Conservation (phyloP, 2,888 invertebrate genomes). For the Troides aeacus region DNA sequence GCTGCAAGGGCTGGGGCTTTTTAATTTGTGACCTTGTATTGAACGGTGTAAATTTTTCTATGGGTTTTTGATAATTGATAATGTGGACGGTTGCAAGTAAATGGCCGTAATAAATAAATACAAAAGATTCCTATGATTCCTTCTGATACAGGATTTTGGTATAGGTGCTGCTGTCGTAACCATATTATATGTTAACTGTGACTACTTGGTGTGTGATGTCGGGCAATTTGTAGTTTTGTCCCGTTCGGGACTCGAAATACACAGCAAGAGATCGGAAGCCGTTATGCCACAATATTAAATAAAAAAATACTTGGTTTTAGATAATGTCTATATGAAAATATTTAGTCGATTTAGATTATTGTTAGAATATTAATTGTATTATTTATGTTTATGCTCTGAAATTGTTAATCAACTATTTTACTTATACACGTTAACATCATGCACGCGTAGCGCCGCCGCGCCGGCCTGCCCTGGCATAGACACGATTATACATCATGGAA, state of each 20-base stretch:
- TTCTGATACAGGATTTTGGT: constrained; percentile 49
- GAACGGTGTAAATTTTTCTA: constrained; percentile 78
- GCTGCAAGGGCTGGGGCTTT: constrained; percentile 67
- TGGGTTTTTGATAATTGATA: constrained; percentile 68
- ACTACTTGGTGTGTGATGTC: constrained; percentile 44
- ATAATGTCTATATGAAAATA: constrained; percentile 71
- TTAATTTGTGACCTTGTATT: constrained; percentile 61
- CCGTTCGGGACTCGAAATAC: constrained; percentile 37
- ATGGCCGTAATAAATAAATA: constrained; percentile 43
- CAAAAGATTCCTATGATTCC: constrained; percentile 42
- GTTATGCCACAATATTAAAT: constrained; percentile 53
- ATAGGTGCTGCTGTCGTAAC: constrained; percentile 60
- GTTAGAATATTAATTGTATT: constrained; percentile 73
- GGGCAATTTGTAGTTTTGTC: constrained; percentile 26
- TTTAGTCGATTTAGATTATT: constrained; percentile 76
- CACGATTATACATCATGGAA: constrained; percentile 45
- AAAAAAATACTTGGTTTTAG: constrained; percentile 65
- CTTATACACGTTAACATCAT: constrained; percentile 44
- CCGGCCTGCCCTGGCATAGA: constrained; percentile 50
- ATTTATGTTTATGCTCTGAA: constrained; percentile 76
- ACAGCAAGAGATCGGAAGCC: constrained; percentile 52
- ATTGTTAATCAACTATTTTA: constrained; percentile 52
- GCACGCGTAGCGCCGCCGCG: constrained; percentile 49
- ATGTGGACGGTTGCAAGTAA: constrained; percentile 47
- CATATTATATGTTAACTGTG: constrained; percentile 48